Evolutionary conservation across 2,113 vertebrate genomes (phyloP).

Genomic region (Peromyscus maniculatus): DNA sequence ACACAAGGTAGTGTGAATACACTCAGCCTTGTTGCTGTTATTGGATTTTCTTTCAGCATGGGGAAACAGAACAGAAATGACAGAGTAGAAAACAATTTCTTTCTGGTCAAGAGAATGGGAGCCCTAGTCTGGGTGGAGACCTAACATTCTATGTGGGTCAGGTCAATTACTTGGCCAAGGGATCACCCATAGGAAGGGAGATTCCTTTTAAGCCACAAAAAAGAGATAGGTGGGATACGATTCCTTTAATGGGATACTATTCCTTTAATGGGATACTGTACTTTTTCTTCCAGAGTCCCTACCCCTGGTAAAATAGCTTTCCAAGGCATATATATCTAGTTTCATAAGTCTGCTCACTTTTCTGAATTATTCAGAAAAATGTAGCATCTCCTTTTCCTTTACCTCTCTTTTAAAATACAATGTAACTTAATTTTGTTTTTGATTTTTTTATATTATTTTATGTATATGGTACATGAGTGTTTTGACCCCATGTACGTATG

Average conservation of each 20-base stretch:
- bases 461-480: not conserved
- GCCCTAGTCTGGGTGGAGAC: no score
- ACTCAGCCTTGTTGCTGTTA: not conserved
- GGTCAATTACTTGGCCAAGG: not conserved
- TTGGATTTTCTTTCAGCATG: not conserved
- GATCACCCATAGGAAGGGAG: not conserved
- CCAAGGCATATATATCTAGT: not conserved
- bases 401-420: not conserved
- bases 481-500: no score
- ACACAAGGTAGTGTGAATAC: not conserved
- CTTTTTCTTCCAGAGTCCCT: no score
- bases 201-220: not conserved
- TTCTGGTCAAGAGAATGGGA: not conserved
- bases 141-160: no score
- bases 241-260: not conserved
- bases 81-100: not conserved
- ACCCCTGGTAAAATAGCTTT: not conserved
- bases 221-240: not conserved
- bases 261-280: not conserved
- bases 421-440: not conserved
- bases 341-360: not conserved
- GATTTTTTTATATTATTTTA: not conserved
- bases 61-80: not conserved
- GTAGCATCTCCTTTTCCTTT: not conserved
- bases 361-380: not conserved